phyloP scores from a whole-genome alignment of 2,113 vertebrate genomes.

The Todiramphus saurophagus region DNA sequence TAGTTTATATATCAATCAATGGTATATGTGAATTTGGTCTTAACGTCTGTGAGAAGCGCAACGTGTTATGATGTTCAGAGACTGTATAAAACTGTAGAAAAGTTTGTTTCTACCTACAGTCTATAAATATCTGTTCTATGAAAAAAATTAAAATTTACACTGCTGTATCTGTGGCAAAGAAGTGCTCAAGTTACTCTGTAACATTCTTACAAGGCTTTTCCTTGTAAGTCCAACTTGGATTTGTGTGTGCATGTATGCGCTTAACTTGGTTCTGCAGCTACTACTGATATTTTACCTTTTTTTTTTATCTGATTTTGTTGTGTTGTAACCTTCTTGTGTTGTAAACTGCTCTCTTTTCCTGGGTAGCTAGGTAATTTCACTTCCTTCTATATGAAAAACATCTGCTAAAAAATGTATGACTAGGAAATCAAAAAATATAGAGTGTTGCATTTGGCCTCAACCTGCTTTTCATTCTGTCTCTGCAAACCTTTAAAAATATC shows the following conservation, averaged over 20 bases:
- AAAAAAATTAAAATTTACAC: neutral
- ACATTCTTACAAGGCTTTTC: neutral
- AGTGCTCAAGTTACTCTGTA: neutral
- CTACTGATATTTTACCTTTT: neutral
- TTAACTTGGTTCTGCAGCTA: neutral
- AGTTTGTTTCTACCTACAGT: neutral
- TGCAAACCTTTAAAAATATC: neutral
- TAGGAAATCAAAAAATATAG: conserved; percentile 16
- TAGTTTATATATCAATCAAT: neutral
- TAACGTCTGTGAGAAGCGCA: neutral
- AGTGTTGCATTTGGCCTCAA: neutral
- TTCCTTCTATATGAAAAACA: neutral
- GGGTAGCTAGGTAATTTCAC: neutral
- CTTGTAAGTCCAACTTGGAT: neutral
- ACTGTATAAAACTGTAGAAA: neutral
- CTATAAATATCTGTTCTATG: neutral
- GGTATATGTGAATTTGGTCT: neutral
- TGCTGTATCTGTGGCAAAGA: neutral
- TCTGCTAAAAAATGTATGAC: neutral
- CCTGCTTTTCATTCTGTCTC: conserved; percentile 17
- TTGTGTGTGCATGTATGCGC: neutral
- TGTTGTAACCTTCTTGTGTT: neutral
- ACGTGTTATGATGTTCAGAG: neutral
- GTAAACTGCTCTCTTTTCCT: neutral
- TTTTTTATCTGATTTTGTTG: neutral